Base-by-base conservation (phyloP, 2,113 vertebrate species). In the Forbesichthys papilliferus region DNA sequence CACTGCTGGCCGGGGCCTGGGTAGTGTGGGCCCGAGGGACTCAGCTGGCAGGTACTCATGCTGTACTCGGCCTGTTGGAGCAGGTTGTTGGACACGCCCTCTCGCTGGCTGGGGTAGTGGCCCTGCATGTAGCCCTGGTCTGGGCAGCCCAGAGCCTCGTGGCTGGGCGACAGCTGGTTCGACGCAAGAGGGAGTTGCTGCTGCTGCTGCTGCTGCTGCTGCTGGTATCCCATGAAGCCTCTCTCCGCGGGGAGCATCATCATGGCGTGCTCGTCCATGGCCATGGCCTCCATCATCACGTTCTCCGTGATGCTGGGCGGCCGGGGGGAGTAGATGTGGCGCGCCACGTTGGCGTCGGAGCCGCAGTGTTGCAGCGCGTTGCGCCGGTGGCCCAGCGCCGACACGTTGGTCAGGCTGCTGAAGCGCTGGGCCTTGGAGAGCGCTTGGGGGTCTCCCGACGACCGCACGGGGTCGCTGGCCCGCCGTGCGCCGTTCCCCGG, bases 261-360 rank as follows among this genome's bases (percentile, higher is more conserved):
- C 85, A 92, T 75, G 72, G 86, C 69, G 3, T 92, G 69, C 13
- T 89, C 90, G 48, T 89, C 94, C 66, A 93, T 77, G 36, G 91
- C 93, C 91, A 98, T 85, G 16, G 95, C 87, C 69, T 94, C 93
- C 92, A 94, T 91, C 89, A 93, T 90, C 3, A 96, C 92, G 1
- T 98, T 96, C 80, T 98, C 98, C 0, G 90, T 95, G 76, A 99
- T 98, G 87, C 96, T 96, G 10, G 95, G 95, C 0, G 98, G 94
- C 0, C 93, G 93, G 0, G 96, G 95, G 4, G 96, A 95, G 86
- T 98, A 98, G 79, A 95, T 84, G 8, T 94, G 94, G 13, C 88
- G 77, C 57, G 92, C 69, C 18, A 95, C 82, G 61, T 89, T 91
- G 48, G 87, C 82, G 5, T 97, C 95, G 0, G 95, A 93, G 33